Evolutionary conservation across 2,797 vertebrate genomes (phyloP).

Genomic region (Parauchenoglanis punctatus): DNA sequence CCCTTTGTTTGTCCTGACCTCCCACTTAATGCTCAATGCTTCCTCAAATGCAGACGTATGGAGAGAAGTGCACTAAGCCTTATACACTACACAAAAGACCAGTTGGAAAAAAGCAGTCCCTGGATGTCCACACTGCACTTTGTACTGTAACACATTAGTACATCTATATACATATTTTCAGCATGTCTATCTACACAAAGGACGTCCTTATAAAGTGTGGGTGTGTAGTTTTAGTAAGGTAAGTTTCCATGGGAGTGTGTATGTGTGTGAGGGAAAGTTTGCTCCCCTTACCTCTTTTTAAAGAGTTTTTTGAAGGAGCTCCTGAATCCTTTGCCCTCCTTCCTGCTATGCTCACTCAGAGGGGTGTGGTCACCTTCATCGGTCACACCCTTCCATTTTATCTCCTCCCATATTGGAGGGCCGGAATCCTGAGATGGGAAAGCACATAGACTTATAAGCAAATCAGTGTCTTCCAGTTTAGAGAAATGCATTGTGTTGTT

Average conservation of each 20-base stretch:
- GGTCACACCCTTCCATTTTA: conserved; percentile 73
- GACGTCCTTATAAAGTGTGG: background rate
- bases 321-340: conserved; percentile 95
- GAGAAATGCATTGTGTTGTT: background rate
- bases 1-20: background rate
- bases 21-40: background rate
- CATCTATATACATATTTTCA: background rate
- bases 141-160: background rate
- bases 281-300: conserved; percentile 91
- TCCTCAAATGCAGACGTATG: background rate
- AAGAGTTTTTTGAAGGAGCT: conserved; percentile 98
- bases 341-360: conserved; percentile 89
- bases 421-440: conserved; percentile 64
- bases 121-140: background rate
- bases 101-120: background rate
- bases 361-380: conserved; percentile 78
- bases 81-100: background rate
- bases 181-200: background rate
- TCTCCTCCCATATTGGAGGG: conserved; percentile 74
- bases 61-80: background rate
- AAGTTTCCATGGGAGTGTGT: background rate
- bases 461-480: background rate
- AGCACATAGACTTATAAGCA: too few relatives aligned
- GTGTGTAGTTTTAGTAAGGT: background rate
- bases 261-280: background rate